phyloP scores from a whole-genome alignment of 2,888 invertebrate species.

The Cistogaster globosa region DNA sequence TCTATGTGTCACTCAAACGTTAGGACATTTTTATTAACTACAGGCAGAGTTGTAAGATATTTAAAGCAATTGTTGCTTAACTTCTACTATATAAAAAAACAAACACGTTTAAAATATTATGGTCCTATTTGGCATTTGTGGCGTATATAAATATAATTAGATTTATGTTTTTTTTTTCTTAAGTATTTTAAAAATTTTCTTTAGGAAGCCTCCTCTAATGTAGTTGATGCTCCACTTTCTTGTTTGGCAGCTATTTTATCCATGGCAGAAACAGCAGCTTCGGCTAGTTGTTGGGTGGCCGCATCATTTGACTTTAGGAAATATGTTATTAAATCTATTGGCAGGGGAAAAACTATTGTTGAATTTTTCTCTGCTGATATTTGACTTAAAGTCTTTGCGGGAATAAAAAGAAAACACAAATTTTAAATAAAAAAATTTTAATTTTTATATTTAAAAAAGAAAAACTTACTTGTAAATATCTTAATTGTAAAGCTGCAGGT shows the following conservation, averaged over 20 bases:
- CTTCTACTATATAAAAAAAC: neutral
- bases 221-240: slow-evolving; percentile 22
- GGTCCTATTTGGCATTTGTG: neutral
- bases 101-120: slow-evolving; percentile 9
- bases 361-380: slow-evolving; percentile 99
- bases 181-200: neutral
- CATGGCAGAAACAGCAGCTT: slow-evolving; percentile 70
- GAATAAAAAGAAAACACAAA: neutral
- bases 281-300: slow-evolving; percentile 74
- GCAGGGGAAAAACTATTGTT: slow-evolving; percentile 97
- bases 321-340: slow-evolving; percentile 91
- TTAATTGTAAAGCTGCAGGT: slow-evolving; percentile 95
- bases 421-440: neutral
- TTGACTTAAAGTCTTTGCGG: slow-evolving; percentile 94
- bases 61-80: neutral
- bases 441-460: neutral
- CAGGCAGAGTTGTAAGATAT: slow-evolving; percentile 14
- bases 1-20: neutral
- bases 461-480: slow-evolving; percentile 89
- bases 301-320: slow-evolving; percentile 86
- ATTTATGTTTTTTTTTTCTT: slow-evolving; percentile 5
- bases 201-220: slow-evolving; percentile 39
- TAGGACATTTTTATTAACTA: neutral
- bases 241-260: slow-evolving; percentile 34
- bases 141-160: slow-evolving; percentile 34